These are phyloP conservation scores for Microtus ochrogaster DNA, from an alignment of 2,113 vertebrate genomes.

Conservation along the genomic window DNA sequence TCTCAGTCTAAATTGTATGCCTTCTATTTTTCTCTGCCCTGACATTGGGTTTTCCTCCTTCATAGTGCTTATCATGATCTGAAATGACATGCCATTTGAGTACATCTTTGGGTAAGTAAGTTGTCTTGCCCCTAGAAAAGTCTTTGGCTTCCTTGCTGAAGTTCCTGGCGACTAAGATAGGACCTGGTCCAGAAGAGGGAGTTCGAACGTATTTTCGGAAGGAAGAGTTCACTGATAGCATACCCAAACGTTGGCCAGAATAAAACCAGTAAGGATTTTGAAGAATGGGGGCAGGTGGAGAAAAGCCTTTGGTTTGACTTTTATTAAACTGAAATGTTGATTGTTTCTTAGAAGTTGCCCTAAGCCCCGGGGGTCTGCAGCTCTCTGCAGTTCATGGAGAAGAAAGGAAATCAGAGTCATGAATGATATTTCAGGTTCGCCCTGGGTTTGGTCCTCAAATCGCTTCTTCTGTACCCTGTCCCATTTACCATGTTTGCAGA, in stretches of 20 bases:
- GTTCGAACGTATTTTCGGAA: background rate
- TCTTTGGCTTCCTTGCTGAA: background rate
- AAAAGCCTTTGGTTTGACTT: constrained; percentile 1
- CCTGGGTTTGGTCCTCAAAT: background rate
- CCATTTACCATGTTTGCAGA: background rate
- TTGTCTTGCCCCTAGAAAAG: background rate
- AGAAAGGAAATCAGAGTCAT: background rate
- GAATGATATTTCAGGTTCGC: background rate
- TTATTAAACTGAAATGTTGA: background rate
- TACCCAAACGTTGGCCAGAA: background rate
- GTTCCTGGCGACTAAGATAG: background rate
- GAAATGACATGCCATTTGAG: background rate
- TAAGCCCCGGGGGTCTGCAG: background rate
- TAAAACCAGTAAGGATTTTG: constrained; percentile 1
- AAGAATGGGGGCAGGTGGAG: background rate
- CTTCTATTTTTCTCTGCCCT: constrained; percentile 15
- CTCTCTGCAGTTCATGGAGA: background rate
- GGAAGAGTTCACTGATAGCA: background rate
- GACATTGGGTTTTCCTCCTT: background rate
- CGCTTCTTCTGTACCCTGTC: background rate
- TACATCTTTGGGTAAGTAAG: background rate
- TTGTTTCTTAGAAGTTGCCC: background rate
- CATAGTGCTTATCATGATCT: background rate
- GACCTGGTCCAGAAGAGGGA: background rate
- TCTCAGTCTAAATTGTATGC: background rate